Evolutionary conservation across 2,888 invertebrate species (phyloP).

Genomic region (Rapana venosa): DNA sequence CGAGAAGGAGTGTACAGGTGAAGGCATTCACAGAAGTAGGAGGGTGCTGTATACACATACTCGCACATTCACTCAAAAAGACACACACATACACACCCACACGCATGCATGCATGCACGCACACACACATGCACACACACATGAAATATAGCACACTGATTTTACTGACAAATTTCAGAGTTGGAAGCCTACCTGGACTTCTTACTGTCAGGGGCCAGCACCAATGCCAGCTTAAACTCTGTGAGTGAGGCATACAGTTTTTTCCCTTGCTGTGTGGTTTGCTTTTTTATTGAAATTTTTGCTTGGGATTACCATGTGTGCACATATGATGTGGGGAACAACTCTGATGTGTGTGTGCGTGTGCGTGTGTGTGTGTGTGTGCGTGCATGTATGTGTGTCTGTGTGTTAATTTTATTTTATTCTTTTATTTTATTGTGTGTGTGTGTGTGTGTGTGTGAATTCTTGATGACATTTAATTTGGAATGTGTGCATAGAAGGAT

Average conservation of each 20-base stretch:
- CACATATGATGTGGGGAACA: no score
- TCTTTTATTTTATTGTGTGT: no score
- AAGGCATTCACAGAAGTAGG: no score
- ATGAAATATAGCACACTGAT: background rate
- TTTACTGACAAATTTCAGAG: constrained; percentile 40
- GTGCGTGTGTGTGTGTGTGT: background rate
- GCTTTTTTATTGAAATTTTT: background rate
- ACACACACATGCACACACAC: no score
- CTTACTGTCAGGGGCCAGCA: constrained; percentile 44
- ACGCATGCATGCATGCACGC: no score
- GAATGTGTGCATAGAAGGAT: no score
- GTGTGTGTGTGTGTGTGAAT: no score
- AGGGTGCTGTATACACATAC: no score
- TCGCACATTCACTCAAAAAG: background rate
- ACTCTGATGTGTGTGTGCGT: background rate
- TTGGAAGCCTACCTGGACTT: constrained; percentile 49
- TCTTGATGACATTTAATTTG: no score
- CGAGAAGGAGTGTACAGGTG: no score
- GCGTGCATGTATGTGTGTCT: no score
- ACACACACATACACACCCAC: no score
- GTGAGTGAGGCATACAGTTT: constrained; percentile 17
- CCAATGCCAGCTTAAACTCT: constrained; percentile 34
- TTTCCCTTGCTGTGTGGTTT: background rate
- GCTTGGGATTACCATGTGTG: background rate
- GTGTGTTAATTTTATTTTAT: background rate